phyloP scores from a whole-genome alignment of 1,140 invertebrate species.

The Lepidurus couesii region DNA sequence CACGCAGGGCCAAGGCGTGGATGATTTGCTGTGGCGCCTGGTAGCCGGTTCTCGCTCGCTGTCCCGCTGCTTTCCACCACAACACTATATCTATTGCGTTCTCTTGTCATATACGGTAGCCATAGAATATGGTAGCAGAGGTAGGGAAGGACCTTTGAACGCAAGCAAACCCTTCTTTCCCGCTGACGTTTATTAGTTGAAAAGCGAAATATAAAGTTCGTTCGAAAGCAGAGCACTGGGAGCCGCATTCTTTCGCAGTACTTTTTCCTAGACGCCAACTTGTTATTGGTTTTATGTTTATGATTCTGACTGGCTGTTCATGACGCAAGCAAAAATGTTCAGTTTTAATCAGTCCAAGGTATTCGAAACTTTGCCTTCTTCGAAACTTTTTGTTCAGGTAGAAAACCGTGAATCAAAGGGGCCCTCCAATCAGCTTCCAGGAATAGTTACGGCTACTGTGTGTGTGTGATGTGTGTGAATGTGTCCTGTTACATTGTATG shows the following conservation, averaged over 20 bases:
- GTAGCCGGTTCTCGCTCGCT: constrained; percentile 14
- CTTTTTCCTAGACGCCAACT: background rate
- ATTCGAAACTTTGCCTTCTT: background rate
- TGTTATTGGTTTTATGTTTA: background rate
- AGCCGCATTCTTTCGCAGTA: background rate
- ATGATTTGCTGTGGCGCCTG: constrained; percentile 8
- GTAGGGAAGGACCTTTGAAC: background rate
- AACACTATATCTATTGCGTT: constrained; percentile 5
- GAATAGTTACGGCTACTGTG: background rate
- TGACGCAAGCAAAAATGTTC: background rate
- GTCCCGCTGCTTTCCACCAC: constrained; percentile 13
- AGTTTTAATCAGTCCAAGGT: constrained; percentile 1
- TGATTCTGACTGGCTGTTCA: background rate
- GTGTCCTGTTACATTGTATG: background rate
- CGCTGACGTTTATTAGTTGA: background rate
- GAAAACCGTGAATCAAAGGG: background rate
- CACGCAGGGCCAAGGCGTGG: constrained; percentile 20
- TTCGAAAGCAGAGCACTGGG: background rate
- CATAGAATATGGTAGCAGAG: background rate
- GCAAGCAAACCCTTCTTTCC: background rate
- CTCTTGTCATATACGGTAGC: constrained; percentile 21
- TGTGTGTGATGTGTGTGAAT: background rate
- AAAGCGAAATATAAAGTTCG: background rate
- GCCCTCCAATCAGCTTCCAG: background rate
- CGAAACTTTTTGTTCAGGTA: background rate